phyloP scores from a whole-genome alignment of 2,888 invertebrate species.

The Zele albiditarsus region DNA sequence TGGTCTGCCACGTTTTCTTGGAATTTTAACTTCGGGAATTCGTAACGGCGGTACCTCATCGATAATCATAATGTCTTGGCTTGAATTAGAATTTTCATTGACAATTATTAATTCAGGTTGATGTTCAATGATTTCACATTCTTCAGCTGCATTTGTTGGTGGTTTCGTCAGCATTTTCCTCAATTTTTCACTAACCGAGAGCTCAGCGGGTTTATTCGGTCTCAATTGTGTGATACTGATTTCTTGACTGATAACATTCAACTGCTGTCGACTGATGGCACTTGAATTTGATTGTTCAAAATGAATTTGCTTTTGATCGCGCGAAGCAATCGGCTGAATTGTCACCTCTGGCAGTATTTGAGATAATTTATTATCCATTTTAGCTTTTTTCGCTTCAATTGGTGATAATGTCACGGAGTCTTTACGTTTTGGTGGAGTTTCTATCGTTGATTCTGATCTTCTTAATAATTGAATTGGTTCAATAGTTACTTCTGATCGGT shows the following conservation, averaged over 20 bases:
- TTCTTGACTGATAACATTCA: constrained; percentile 67
- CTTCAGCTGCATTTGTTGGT: constrained; percentile 52
- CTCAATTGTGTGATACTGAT: constrained; percentile 69
- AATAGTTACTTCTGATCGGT: constrained; percentile 62
- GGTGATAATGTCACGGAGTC: constrained; percentile 63
- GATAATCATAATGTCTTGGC: constrained; percentile 72
- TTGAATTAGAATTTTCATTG: constrained; percentile 71
- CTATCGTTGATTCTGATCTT: constrained; percentile 50
- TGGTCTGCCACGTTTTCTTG: constrained; percentile 69
- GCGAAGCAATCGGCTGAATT: constrained; percentile 64
- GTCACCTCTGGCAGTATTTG: constrained; percentile 68
- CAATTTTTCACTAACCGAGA: constrained; percentile 61
- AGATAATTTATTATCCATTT: constrained; percentile 64
- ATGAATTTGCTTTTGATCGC: constrained; percentile 54
- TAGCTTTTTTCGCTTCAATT: constrained; percentile 66
- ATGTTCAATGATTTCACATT: constrained; percentile 70
- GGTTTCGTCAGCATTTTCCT: constrained; percentile 60
- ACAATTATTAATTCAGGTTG: constrained; percentile 70
- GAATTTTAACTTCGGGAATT: constrained; percentile 61
- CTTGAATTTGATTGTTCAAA: constrained; percentile 54
- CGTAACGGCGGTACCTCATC: constrained; percentile 66
- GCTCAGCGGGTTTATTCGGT: constrained; percentile 52
- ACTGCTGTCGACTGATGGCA: constrained; percentile 62
- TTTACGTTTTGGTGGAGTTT: constrained; percentile 62
- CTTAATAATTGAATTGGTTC: constrained; percentile 59